Evolutionary conservation across 2,888 invertebrate species (phyloP), one percentile per base, ranked within the genome.

Genomic region (Xestobium rufovillosum): DNA sequence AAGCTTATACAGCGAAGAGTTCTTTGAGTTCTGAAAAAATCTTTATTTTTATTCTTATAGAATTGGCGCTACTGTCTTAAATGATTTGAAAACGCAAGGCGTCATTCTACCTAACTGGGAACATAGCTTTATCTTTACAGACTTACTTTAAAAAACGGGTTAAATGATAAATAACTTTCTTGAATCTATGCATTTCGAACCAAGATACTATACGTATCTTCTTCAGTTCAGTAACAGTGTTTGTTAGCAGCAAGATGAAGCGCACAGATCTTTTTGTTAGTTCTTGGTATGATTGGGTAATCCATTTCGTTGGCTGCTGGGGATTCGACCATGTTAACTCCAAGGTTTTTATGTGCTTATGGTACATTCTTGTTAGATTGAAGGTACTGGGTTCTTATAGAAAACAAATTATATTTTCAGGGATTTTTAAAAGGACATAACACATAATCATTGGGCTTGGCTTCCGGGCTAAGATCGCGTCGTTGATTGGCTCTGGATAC

Each of bases 321-420:
- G 70, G 67, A 26, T 63, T 59, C 1, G 66, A 59, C 69, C 70
- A 72, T 3, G 66, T 65, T 4, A 72, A 60, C 43, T 69, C 68
- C 40, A 71, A 50, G 14, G 52, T 57, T 42, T 65, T 61, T 49
- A 71, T 63, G 48, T 70, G 60, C 42, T 61, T 60, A 28, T 67
- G 63, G 53, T 67, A 69, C 33, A 63, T 61, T 36, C 50, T 50
- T 11, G 52, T 52, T 12, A 59, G 38, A 17, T 57, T 36, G 16
- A 53, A 50, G 2, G 59, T 57, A 38, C 58, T 59, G 2, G 61
- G 57, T 35, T 63, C 62, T 57, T 32, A 6, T 34, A 36, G 27
- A 28, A 8, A 19, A 19, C 23, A 19, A 19, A 19, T 10, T 9
- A 27, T 9, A 10, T 10, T 6, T 27, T 27, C 11, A 6, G 11